A percentile compares a stretch with the other conserved stretches of the same genome.
Conservation (phyloP, 2,113 vertebrate species). For the Ciconia maguari region DNA sequence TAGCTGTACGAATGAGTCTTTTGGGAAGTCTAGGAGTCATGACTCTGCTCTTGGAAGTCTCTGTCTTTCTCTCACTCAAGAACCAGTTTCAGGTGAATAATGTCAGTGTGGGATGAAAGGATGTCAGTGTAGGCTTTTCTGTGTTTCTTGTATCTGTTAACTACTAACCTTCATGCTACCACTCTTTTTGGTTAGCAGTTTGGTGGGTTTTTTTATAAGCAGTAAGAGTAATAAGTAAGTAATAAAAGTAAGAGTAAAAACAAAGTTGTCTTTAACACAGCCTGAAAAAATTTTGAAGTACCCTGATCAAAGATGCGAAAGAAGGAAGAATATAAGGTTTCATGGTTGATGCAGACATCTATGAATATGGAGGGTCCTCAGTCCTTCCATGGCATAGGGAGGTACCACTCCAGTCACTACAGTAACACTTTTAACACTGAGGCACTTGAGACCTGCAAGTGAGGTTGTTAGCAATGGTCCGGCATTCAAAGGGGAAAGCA, state of each 20-base stretch:
- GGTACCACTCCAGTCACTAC: neutral
- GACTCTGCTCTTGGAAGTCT: neutral
- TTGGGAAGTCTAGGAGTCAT: neutral
- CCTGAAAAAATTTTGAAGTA: neutral
- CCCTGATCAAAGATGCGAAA: neutral
- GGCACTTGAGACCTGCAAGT: neutral
- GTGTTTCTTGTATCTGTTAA: neutral
- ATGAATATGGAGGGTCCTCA: neutral
- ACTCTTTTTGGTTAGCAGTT: neutral
- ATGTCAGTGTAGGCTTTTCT: neutral
- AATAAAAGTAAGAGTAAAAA: neutral
- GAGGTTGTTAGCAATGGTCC: neutral
- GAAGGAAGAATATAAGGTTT: neutral
- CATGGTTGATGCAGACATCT: neutral
- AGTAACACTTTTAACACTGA: neutral
- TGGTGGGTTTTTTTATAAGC: neutral
- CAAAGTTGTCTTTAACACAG: neutral
- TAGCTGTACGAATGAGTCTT: accelerated
- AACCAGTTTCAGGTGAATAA: neutral
- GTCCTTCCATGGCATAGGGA: neutral
- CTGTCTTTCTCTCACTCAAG: neutral
- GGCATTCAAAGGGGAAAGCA: neutral
- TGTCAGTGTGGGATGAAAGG: neutral
- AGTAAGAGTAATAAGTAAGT: neutral
- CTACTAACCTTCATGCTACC: neutral